Percentiles rank a stretch among this genome's conserved stretches.
These are phyloP conservation scores for Leptothorax acervorum DNA, from an alignment of 2,888 invertebrate species.

Conservation along the genomic window DNA sequence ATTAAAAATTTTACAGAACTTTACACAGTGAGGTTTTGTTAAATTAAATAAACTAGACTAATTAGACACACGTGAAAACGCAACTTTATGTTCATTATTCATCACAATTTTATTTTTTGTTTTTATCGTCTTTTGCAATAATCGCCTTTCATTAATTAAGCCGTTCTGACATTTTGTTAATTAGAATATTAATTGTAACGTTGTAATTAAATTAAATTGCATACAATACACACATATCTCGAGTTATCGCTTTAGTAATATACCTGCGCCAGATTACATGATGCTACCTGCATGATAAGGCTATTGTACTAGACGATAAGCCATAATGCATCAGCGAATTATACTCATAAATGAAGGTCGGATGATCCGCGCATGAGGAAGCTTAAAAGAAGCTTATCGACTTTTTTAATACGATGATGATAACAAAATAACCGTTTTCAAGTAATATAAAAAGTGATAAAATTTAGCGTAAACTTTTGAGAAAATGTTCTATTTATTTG, in stretches of 20 bases:
- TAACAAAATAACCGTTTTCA: constrained; percentile 4
- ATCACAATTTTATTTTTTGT: neutral
- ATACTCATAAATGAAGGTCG: constrained; percentile 3
- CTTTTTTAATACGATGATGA: neutral
- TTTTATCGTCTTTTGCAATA: neutral
- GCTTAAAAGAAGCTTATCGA: neutral
- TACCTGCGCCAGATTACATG: constrained; percentile 12
- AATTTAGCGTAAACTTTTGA: neutral
- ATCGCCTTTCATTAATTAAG: constrained; percentile 19
- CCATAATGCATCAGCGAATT: constrained; percentile 22
- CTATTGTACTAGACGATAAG: constrained; percentile 18
- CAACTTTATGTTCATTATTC: constrained; percentile 11
- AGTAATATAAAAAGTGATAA: neutral
- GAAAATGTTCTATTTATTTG: neutral
- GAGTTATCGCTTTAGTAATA: constrained; percentile 30
- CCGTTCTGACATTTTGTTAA: constrained; percentile 21
- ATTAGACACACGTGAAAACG: constrained; percentile 6
- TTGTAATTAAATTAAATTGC: constrained; percentile 21
- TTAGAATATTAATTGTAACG: constrained; percentile 40
- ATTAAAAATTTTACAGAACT: neutral
- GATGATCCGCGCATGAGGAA: constrained; percentile 13
- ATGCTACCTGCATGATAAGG: constrained; percentile 19
- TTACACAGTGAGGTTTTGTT: neutral
- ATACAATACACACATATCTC: neutral
- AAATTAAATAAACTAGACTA: neutral